Base-by-base conservation (phyloP, 2,797 vertebrate species). In the Arrhamphus sclerolepis region DNA sequence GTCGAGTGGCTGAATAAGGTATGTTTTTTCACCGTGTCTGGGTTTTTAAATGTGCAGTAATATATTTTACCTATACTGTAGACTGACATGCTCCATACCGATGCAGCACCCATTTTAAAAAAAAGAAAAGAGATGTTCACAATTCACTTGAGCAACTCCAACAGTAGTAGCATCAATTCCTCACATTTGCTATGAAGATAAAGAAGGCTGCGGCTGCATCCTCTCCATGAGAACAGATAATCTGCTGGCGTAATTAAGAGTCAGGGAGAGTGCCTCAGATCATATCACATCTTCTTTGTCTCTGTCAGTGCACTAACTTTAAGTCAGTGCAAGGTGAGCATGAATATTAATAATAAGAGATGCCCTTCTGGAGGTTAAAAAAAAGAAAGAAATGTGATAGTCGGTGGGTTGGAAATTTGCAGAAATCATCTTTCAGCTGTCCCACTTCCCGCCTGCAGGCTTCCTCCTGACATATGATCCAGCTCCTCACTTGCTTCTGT, bases 1-100 rank as follows among this genome's bases (percentile, higher is more conserved):
- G 95, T 91, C 0, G 96, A 98, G 67, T 98, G 96, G 96, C 66
- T 98, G 17, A 98, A 98, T 75, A 97, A 98, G 95, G 96, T 97
- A 90, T 28, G 56, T 39, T 4, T n/a, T 59, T 13, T 44, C 2
- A 2, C 2, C 2, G 2, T 34, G 2, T 19, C 11, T 28, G 0
- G 29, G 10, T 49, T 64, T 42, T 7, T 40, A 55, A 1, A 11
- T 42, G 10, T 39, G 8, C 47, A 57, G 6, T 13, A 39, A 4
- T 40, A 4, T 49, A 10, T 29, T 50, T 50, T 48, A 5, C 6
- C 18, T 24, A 43, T 17, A 6, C n/a, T 46, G n/a, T n/a, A n/a
- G n/a, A n/a, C 4, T n/a, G 21, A 13, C 13, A 19, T 13, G 5
- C 9, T 43, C 3, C 6, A 17, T 43, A 48, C n/a, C 31, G 24